Evolutionary conservation across 2,888 invertebrate genomes (phyloP).

Genomic region (Microchrysa polita): DNA sequence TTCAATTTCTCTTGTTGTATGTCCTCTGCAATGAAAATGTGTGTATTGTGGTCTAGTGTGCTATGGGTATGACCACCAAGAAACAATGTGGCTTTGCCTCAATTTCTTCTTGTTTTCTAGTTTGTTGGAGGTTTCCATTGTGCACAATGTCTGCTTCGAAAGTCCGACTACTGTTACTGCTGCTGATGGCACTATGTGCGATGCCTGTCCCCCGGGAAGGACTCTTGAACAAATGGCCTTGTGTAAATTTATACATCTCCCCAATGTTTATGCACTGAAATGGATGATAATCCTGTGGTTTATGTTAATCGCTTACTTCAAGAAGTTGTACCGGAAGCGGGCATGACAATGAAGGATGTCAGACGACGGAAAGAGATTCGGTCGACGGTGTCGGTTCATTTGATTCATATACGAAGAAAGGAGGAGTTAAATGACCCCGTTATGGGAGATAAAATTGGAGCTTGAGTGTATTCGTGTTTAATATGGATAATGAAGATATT

Average conservation of each 20-base stretch:
- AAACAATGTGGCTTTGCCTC: conserved; percentile 11
- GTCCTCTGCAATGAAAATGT: not conserved
- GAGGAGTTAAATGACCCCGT: no score
- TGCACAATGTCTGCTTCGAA: not conserved
- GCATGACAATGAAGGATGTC: no score
- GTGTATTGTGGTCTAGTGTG: not conserved
- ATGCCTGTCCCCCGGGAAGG: conserved; percentile 9
- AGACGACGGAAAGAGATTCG: no score
- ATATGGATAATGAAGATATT: no score
- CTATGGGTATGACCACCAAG: not conserved
- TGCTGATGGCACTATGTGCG: no score
- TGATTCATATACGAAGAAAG: no score
- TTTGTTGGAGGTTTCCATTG: not conserved
- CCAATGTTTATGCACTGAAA: conserved; percentile 34
- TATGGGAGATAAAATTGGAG: no score
- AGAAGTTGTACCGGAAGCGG: not conserved
- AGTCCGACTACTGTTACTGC: no score
- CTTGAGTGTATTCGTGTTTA: no score
- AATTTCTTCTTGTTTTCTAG: conserved; percentile 15
- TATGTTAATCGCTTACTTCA: conserved; percentile 36
- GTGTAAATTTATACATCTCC: conserved; percentile 19
- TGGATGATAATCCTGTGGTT: conserved; percentile 39
- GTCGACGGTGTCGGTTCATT: no score
- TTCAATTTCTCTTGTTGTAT: not conserved
- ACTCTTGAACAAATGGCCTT: conserved; percentile 18